Conservation (phyloP, 2,797 vertebrate genomes). For the Acipenser oxyrinchus region DNA sequence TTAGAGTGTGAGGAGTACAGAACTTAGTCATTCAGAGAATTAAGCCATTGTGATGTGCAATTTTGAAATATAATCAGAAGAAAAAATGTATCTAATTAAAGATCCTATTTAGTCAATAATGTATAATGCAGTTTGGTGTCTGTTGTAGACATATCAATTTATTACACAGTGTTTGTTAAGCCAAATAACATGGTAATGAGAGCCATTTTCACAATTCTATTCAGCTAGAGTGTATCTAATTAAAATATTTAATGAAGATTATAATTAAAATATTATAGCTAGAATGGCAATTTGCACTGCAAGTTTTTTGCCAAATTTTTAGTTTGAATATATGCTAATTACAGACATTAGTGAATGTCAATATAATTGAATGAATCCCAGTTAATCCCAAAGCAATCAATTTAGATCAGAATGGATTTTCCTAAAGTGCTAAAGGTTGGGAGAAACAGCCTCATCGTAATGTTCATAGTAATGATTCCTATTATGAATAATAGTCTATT, state of each 20-base stretch:
- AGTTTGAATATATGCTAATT: slow-evolving; percentile 75
- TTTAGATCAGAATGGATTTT: slow-evolving; percentile 76
- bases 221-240: slow-evolving; percentile 54
- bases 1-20: too few relatives aligned
- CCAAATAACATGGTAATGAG: slow-evolving; percentile 48
- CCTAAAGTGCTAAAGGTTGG: slow-evolving; percentile 66
- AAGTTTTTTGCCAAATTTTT: slow-evolving; percentile 59
- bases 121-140: slow-evolving; percentile 17
- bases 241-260: slow-evolving; percentile 55
- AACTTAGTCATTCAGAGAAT: too few relatives aligned
- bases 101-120: slow-evolving; percentile 26
- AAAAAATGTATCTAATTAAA: slow-evolving; percentile 23
- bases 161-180: slow-evolving; percentile 44
- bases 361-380: slow-evolving; percentile 82
- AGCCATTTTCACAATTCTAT: slow-evolving; percentile 47
- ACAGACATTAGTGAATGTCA: slow-evolving; percentile 78
- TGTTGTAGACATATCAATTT: slow-evolving; percentile 28
- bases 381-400: slow-evolving; percentile 85
- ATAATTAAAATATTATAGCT: slow-evolving; percentile 54
- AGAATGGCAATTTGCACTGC: slow-evolving; percentile 19
- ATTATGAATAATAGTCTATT: slow-evolving; percentile 69
- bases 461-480: slow-evolving; percentile 58
- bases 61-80: slow-evolving; percentile 1
- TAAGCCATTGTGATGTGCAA: too few relatives aligned
- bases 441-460: slow-evolving; percentile 57